phyloP scores from a whole-genome alignment of 2,113 vertebrate species.

The Antigone vipio region DNA sequence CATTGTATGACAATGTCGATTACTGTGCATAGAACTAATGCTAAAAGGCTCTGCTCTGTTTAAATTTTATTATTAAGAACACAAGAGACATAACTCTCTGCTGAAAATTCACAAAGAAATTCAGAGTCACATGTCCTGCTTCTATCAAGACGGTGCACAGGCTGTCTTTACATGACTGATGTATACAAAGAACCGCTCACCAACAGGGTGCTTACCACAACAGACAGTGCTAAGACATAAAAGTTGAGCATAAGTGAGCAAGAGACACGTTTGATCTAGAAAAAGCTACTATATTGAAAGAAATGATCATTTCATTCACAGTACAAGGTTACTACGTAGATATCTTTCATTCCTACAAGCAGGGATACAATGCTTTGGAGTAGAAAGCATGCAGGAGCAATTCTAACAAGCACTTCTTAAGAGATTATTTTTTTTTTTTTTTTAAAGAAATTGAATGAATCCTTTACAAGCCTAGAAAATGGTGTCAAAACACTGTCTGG shows the following conservation, averaged over 20 bases:
- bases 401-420: neutral
- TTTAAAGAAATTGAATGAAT: neutral
- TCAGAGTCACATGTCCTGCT: rapidly evolving
- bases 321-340: neutral
- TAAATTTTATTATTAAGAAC: neutral
- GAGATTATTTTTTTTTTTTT: neutral
- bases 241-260: neutral
- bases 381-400: neutral
- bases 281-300: neutral
- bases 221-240: neutral
- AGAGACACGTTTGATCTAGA: neutral
- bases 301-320: neutral
- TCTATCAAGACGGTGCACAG: neutral
- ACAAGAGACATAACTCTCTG: neutral
- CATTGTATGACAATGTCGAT: neutral
- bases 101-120: neutral
- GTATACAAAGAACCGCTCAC: neutral
- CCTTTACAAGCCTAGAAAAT: neutral
- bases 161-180: neutral
- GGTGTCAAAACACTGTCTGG: neutral
- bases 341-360: neutral
- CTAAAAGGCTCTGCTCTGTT: neutral
- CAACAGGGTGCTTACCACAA: neutral
- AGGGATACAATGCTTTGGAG: neutral
- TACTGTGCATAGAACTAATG: neutral